Evolutionary conservation across 2,113 vertebrate genomes (phyloP).

Genomic region (Clinocottus analis): DNA sequence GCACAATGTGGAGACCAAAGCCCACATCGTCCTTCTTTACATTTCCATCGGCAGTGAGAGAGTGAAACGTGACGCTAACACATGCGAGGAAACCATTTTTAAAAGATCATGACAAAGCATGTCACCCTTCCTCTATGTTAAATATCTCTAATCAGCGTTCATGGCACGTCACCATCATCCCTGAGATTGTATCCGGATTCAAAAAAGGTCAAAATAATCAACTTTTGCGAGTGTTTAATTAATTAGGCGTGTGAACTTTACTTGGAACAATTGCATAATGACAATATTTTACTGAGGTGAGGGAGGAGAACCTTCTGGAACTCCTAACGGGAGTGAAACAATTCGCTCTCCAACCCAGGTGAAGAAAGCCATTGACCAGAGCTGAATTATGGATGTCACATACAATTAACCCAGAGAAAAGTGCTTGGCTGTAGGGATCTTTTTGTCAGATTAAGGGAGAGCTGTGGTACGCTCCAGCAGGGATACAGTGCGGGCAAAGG

Average conservation of each 20-base stretch:
- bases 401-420: conserved; percentile 73
- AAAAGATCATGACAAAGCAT: conserved; percentile 21
- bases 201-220: conserved; percentile 71
- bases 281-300: neutral
- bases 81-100: neutral
- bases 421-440: conserved; percentile 54
- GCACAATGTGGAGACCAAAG: conserved; percentile 29
- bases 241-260: conserved; percentile 58
- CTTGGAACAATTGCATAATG: conserved; percentile 32
- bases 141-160: conserved; percentile 54
- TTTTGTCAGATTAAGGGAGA: conserved; percentile 55
- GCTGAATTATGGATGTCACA: conserved; percentile 61
- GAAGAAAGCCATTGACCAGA: conserved; percentile 46
- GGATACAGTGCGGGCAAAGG: conserved; percentile 53
- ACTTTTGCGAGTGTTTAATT: conserved; percentile 42
- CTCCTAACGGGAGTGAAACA: conserved; percentile 22
- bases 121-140: conserved; percentile 16
- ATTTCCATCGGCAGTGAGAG: conserved; percentile 1
- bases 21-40: neutral
- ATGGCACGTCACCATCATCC: conserved; percentile 11
- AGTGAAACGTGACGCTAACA: neutral
- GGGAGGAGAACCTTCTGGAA: neutral
- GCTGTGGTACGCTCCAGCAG: conserved; percentile 36
- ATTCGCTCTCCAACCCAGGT: conserved; percentile 12
- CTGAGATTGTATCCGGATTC: conserved; percentile 8